These are phyloP conservation scores for Tupaia tana DNA, from an alignment of 2,113 vertebrate species.

Conservation along the genomic window DNA sequence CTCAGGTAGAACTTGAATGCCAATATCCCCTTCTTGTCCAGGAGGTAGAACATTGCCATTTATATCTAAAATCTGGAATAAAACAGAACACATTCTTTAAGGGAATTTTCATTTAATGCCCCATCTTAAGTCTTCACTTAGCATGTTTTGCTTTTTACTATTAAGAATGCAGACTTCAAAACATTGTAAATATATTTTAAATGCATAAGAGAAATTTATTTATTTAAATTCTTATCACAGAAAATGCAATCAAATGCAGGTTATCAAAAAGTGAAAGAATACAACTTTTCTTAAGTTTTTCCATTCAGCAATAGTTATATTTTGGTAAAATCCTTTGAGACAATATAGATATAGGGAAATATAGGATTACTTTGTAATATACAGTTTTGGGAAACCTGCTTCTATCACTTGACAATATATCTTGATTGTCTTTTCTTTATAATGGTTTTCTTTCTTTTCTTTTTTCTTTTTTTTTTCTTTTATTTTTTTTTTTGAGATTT, in stretches of 20 bases:
- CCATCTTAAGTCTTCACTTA: constrained; percentile 41
- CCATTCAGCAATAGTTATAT: neutral
- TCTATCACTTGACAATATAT: neutral
- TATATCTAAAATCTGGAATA: constrained; percentile 88
- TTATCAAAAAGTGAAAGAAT: constrained; percentile 40
- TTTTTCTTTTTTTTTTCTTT: too few species aligned
- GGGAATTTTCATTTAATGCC: constrained; percentile 3
- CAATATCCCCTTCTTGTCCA: constrained; percentile 90
- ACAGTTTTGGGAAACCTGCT: constrained; percentile 5
- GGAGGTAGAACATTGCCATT: constrained; percentile 84
- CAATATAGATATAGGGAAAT: neutral
- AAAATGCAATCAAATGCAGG: constrained; percentile 39
- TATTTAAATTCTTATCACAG: constrained; percentile 42
- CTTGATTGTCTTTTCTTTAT: neutral
- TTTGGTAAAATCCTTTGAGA: constrained; percentile 48
- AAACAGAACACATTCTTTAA: constrained; percentile 66
- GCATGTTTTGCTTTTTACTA: neutral
- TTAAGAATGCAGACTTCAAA: neutral
- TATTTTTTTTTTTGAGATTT: too few species aligned
- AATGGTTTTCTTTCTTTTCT: neutral
- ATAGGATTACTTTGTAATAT: neutral
- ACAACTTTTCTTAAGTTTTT: neutral
- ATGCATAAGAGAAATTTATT: constrained; percentile 28
- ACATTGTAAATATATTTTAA: constrained; percentile 28
- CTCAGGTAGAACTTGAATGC: constrained; percentile 86